Percentiles rank a stretch among this genome's conserved stretches.
Conservation (phyloP, 2,888 invertebrate species). For the Yponomeuta cagnagella region DNA sequence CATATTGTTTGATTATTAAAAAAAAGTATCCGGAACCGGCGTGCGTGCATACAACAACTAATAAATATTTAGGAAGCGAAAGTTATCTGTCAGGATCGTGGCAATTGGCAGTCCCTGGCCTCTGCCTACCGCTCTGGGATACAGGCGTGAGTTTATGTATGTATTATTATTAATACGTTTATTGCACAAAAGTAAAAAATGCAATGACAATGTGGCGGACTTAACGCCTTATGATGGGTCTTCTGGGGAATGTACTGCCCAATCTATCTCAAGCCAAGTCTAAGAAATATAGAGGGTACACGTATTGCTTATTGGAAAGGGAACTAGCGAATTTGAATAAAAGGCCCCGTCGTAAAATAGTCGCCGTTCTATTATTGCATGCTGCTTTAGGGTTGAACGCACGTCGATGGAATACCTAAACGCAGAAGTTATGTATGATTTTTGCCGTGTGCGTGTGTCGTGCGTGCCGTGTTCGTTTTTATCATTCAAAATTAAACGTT, state of each 20-base stretch:
- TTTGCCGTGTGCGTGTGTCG: background rate
- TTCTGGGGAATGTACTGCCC: background rate
- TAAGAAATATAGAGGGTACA: slow-evolving; percentile 41
- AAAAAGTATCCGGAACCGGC: too few relatives aligned
- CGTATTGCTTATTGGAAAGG: slow-evolving; percentile 59
- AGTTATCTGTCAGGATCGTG: too few relatives aligned
- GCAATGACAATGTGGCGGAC: too few relatives aligned
- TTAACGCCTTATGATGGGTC: background rate
- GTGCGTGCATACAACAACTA: too few relatives aligned
- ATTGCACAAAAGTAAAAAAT: too few relatives aligned
- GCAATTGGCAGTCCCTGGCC: too few relatives aligned
- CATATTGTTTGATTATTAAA: too few relatives aligned
- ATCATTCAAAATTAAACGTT: background rate
- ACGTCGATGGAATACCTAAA: background rate
- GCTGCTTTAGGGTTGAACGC: background rate
- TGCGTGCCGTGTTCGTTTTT: background rate
- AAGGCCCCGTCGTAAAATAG: slow-evolving; percentile 67
- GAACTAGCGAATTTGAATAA: slow-evolving; percentile 70
- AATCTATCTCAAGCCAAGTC: slow-evolving; percentile 24
- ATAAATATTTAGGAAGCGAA: too few relatives aligned
- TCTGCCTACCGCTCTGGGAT: too few relatives aligned
- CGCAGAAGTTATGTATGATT: background rate
- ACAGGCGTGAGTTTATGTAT: too few relatives aligned
- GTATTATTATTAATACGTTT: too few relatives aligned
- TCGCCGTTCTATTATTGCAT: slow-evolving; percentile 60